phyloP scores from a whole-genome alignment of 1,140 invertebrate species.

The Hylaeus volcanicus region DNA sequence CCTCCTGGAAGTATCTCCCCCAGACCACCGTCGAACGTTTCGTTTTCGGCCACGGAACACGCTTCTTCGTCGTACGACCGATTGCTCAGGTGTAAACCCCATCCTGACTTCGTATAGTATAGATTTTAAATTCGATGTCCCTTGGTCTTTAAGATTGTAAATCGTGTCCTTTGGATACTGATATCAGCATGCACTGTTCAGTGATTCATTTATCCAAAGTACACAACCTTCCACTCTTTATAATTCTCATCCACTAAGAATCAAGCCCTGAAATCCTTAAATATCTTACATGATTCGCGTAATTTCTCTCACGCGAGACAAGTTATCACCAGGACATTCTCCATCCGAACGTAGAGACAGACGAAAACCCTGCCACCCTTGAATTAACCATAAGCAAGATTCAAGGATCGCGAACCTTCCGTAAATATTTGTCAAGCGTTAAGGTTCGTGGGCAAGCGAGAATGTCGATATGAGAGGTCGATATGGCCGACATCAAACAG shows the following conservation, averaged over 20 bases:
- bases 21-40: conserved; percentile 10
- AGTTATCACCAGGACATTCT: too few species aligned
- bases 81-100: conserved; percentile 10
- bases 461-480: not conserved
- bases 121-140: too few species aligned
- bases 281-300: too few species aligned
- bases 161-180: too few species aligned
- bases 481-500: not conserved
- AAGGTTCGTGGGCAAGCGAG: not conserved
- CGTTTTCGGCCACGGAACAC: not conserved
- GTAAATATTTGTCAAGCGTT: conserved; percentile 36
- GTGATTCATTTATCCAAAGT: too few species aligned
- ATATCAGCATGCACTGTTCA: too few species aligned
- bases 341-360: not conserved
- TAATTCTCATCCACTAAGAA: too few species aligned
- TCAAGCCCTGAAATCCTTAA: too few species aligned
- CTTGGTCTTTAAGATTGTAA: too few species aligned
- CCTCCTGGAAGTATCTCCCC: conserved; percentile 34
- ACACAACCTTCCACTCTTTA: too few species aligned
- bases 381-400: conserved; percentile 29
- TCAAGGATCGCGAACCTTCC: conserved; percentile 13
- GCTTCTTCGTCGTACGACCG: not conserved
- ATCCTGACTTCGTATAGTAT: not conserved
- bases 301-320: too few species aligned
- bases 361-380: not conserved